Conservation (phyloP, 2,888 invertebrate species). For the Folsomia manolachei region DNA sequence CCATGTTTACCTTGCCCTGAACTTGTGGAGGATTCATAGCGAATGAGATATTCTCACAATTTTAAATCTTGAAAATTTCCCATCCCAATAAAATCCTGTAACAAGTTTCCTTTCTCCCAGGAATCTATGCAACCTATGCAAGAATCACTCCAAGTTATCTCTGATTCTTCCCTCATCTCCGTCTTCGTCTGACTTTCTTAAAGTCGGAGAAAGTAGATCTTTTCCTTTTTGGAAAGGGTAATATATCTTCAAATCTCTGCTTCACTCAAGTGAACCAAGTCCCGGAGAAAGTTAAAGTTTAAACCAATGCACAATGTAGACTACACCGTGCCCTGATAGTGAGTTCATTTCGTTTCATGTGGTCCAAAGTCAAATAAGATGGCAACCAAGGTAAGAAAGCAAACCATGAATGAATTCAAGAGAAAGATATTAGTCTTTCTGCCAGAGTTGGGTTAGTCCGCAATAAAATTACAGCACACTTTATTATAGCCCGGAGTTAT, state of each 20-base stretch:
- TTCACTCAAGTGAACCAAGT: neutral
- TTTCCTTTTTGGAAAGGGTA: neutral
- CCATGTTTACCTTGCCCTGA: neutral
- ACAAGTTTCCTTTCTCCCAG: too few relatives aligned
- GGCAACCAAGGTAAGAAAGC: neutral
- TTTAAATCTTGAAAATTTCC: neutral
- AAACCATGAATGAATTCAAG: neutral
- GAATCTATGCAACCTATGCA: neutral
- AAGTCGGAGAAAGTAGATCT: neutral
- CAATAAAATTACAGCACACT: slow-evolving; percentile 51
- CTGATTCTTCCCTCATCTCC: neutral
- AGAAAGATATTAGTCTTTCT: neutral
- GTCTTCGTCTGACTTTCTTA: neutral
- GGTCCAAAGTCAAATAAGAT: neutral
- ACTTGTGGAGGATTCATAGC: neutral
- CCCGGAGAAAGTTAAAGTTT: neutral
- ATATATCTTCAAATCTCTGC: slow-evolving; percentile 3
- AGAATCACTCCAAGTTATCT: neutral
- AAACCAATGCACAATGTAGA: neutral
- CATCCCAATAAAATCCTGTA: too few relatives aligned
- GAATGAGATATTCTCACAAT: neutral
- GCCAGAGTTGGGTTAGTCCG: slow-evolving; percentile 13
- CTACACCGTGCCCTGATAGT: neutral
- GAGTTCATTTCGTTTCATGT: neutral
- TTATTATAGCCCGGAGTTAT: slow-evolving; percentile 50